These are phyloP conservation scores for Charanyca ferruginea DNA, from an alignment of 2,888 invertebrate species.

Conservation along the genomic window DNA sequence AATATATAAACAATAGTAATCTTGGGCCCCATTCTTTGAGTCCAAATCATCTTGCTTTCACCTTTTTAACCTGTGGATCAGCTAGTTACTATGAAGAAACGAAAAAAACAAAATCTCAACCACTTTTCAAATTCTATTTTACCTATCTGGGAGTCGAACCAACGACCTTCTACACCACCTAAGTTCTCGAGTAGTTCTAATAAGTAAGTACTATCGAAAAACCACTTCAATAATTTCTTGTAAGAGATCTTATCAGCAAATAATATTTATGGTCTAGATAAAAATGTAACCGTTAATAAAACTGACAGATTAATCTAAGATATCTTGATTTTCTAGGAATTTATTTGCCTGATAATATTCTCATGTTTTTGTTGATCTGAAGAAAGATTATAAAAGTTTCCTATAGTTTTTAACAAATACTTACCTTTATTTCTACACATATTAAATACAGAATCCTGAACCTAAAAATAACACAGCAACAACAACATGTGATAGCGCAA, in stretches of 20 bases:
- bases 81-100: too few species aligned
- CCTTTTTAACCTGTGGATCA: neutral
- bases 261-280: slow-evolving; percentile 44
- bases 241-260: slow-evolving; percentile 29
- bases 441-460: too few species aligned
- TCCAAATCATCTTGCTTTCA: neutral
- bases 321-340: slow-evolving; percentile 32
- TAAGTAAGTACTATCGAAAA: neutral
- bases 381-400: neutral
- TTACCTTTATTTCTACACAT: too few species aligned
- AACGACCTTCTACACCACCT: neutral
- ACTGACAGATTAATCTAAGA: slow-evolving; percentile 30
- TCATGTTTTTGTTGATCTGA: neutral
- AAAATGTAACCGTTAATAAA: slow-evolving; percentile 37
- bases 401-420: neutral
- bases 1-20: too few species aligned
- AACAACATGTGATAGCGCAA: too few species aligned
- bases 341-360: slow-evolving; percentile 5
- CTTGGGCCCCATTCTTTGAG: neutral
- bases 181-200: neutral
- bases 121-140: neutral
- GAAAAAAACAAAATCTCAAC: too few species aligned
- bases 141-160: neutral
- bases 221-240: slow-evolving; percentile 38
- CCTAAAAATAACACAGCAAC: too few species aligned